These are phyloP conservation scores for Leptodactylus fuscus DNA, from an alignment of 2,113 vertebrate species.

Conservation along the genomic window DNA sequence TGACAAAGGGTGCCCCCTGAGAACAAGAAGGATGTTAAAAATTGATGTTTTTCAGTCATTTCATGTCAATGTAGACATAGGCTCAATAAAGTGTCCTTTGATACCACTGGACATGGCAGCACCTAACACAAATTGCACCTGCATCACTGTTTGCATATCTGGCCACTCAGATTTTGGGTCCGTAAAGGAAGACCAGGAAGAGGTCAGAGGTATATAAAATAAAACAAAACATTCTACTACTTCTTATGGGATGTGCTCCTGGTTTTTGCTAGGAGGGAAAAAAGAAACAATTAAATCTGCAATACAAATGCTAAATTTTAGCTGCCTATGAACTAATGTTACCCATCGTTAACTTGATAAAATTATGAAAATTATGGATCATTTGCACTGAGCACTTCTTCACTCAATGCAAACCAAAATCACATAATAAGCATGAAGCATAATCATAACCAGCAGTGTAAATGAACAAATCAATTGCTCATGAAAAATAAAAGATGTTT, in stretches of 20 bases:
- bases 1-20: too few relatives aligned
- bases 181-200: too few relatives aligned
- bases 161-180: too few relatives aligned
- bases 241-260: background rate
- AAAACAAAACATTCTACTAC: too few relatives aligned
- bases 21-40: too few relatives aligned
- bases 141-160: too few relatives aligned
- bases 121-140: too few relatives aligned
- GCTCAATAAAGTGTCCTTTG: too few relatives aligned
- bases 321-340: background rate
- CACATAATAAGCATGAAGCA: background rate
- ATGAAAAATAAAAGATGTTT: background rate
- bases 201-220: too few relatives aligned
- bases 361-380: background rate
- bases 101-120: too few relatives aligned
- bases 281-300: background rate
- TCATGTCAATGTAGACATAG: too few relatives aligned
- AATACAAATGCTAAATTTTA: background rate
- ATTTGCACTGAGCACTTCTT: background rate
- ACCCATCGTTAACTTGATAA: background rate
- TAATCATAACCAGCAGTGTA: background rate
- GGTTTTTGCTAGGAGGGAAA: background rate
- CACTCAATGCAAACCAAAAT: background rate
- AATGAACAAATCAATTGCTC: background rate
- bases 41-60: too few relatives aligned